Evolutionary conservation across 2,888 invertebrate species (phyloP).

Genomic region (Pammene aurita): DNA sequence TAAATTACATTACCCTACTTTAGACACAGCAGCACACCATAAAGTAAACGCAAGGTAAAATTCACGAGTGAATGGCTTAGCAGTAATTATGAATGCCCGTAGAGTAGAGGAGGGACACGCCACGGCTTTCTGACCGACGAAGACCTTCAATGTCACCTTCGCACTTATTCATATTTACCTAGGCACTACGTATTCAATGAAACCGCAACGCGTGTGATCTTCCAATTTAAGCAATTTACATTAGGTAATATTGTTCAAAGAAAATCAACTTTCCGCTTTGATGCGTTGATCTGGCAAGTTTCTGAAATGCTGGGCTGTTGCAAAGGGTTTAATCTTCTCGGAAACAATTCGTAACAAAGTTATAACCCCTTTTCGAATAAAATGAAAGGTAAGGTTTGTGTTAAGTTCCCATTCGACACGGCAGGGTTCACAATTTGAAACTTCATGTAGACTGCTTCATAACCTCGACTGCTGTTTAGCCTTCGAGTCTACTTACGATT

Average conservation of each 20-base stretch:
- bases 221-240: conserved; percentile 17
- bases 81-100: conserved; percentile 62
- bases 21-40: conserved; percentile 32
- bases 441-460: conserved; percentile 60
- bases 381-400: conserved; percentile 38
- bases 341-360: conserved; percentile 41
- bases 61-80: conserved; percentile 72
- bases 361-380: conserved; percentile 35
- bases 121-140: conserved; percentile 59
- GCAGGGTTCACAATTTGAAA: conserved; percentile 38
- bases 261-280: conserved; percentile 30
- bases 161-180: conserved; percentile 54
- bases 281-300: conserved; percentile 32
- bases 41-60: conserved; percentile 73
- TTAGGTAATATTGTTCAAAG: conserved; percentile 25
- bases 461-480: conserved; percentile 64
- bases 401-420: conserved; percentile 34
- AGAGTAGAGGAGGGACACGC: conserved; percentile 42
- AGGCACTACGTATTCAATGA: conserved; percentile 15
- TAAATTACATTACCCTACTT: conserved; percentile 39
- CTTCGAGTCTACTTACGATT: conserved; percentile 74
- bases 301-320: conserved; percentile 18
- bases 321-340: conserved; percentile 35
- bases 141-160: conserved; percentile 64
- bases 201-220: conserved; percentile 26